Evolutionary conservation across 2,113 vertebrate genomes (phyloP), one percentile per base, ranked within the genome.

Genomic region (Salvelinus sp.): DNA sequence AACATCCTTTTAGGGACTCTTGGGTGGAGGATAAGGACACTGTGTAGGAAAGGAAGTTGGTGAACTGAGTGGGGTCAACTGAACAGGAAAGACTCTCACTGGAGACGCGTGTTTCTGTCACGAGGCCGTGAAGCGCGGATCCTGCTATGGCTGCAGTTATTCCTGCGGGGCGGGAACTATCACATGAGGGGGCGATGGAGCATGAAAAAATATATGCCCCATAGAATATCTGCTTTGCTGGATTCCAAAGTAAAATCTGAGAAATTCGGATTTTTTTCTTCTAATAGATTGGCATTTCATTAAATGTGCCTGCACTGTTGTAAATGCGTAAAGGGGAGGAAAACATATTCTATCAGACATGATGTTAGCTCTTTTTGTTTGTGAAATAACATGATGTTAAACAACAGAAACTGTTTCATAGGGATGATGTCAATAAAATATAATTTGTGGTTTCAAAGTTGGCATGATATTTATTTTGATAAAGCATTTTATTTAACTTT

Each of bases 21-120:
- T 71, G 63, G 69, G 76, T 84, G 78, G 60, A 87, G 86, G 89
- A 88, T 78, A 82, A 83, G 84, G 87, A 80, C 84, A 73, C 64
- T 73, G 81, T 80, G 71, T 87, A 90, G 93, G 93, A 94, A 94
- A 94, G 93, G 89, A 88, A 93, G 90, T 93, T 86, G 91, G 90
- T 92, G 90, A 89, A 92, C 63, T 91, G 91, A 90, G 88, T 65
- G 86, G 81, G 90, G 89, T 91, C 89, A 93, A 77, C 81, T 70
- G 85, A 78, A 90, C 92, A 93, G 92, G 91, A 91, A 88, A 86
- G 85, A 86, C 77, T 78, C 28, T 73, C 44, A 58, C 67, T 75
- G 74, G 80, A 70, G 77, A 90, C 88, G 86, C 66, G 73, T 85
- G 81, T 82, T 79, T 83, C 72, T 76, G 81, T 82, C 84, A 81